Base-by-base conservation (phyloP, 2,888 invertebrate genomes). In the Incurvaria masculella region DNA sequence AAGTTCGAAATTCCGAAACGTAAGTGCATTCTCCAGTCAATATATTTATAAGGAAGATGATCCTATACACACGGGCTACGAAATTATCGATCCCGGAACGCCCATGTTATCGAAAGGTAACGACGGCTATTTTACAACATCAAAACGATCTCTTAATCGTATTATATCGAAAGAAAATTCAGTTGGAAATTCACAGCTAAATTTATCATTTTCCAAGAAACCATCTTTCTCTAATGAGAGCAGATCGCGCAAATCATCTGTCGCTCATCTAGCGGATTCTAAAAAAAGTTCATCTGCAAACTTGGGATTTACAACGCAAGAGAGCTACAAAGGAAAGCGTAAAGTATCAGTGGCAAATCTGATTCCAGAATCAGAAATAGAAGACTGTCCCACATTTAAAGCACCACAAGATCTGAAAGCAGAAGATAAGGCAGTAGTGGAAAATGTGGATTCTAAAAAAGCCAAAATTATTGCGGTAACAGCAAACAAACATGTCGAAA, bases 91-190 rank as follows among this genome's bases (percentile, higher is more conserved):
- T 52, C 84, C 86, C 0, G 85, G 83, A 45, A 76, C 84, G 5
- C 86, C 87, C 0, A 88, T 87, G 86, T 79, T 88, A 79, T 61
- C 82, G 20, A 63, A 74, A 51, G 79, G 82, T 8, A 85, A 85
- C 53, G 84, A 85, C 56, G 84, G 84, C 2, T 84, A 83, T 66
- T 84, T 79, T 57, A 81, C 80, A 56, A 80, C 79, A 46, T 76
- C 76, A 2, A 63, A 73, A 41, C 76, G 75, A 57, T 75, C 78
- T 2, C 67, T 58, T 57, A 78, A 73, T 52, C 66, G 62, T 53
- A 21, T 73, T 14, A 69, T 75, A 17, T 76, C 75, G 19, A 63
- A 68, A 57, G 76, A 76, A 49, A 70, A 66, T 8, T 78, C 78
- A 16, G 67, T 64, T n/a, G 65, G 59, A 57, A 68, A 63, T 6